These are phyloP conservation scores for Notiomystis cincta DNA, from an alignment of 2,113 vertebrate genomes.

Conservation along the genomic window DNA sequence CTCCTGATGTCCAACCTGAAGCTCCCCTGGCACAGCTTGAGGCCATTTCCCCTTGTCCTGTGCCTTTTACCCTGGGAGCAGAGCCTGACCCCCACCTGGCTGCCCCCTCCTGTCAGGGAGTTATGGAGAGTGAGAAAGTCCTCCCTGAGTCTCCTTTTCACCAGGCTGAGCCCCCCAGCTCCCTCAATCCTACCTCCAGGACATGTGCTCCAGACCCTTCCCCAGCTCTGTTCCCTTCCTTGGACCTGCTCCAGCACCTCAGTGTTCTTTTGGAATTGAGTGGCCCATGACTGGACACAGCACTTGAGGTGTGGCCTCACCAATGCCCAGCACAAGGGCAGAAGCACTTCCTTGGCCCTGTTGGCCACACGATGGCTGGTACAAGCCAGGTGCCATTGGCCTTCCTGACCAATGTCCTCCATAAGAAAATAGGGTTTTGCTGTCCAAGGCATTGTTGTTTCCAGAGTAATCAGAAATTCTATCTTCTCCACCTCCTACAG, in stretches of 20 bases:
- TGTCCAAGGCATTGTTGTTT: neutral
- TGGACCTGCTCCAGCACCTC: neutral
- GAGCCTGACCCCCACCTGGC: neutral
- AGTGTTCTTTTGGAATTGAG: neutral
- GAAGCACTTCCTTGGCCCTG: neutral
- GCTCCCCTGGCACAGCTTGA: neutral
- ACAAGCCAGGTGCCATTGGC: neutral
- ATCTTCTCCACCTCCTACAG: neutral
- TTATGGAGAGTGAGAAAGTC: neutral
- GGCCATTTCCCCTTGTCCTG: neutral
- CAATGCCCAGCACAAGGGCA: neutral
- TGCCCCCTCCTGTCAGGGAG: neutral
- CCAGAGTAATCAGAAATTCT: constrained; percentile 37
- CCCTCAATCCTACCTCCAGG: neutral
- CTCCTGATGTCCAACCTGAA: neutral
- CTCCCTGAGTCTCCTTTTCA: neutral
- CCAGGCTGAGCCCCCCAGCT: neutral
- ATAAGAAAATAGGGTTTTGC: neutral
- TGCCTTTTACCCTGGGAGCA: neutral
- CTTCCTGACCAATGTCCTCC: neutral
- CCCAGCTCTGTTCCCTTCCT: neutral
- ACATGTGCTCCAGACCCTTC: neutral
- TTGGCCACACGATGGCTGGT: neutral
- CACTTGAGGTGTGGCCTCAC: neutral
- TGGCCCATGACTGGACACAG: neutral